Evolutionary conservation across 1,140 invertebrate genomes (phyloP), one percentile per base, ranked within the genome.

Genomic region (Hycleus cichorii): DNA sequence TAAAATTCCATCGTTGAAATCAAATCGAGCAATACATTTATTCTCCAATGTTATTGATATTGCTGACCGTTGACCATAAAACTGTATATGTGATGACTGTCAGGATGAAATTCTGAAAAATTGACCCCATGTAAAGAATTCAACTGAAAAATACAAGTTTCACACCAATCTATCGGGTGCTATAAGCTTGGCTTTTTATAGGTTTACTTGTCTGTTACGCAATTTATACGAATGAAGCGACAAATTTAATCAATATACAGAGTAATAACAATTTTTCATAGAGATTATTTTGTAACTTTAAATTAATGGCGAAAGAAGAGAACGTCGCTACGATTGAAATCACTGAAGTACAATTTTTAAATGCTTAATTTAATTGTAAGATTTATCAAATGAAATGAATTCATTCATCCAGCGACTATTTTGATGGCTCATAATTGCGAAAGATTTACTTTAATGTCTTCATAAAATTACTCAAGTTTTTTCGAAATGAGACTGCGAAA

Each of bases 1-100:
- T 68, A 68, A 68, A 68, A 66, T 60, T 59, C 45, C 49, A 60
- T 57, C 59, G 18, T 18, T 18, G 52, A 66, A 69, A 69, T 68
- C 67, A 69, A 63, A 67, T 67, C 64, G 57, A 61, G 42, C 45
- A 57, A 57, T 57, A 60, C 67, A 66, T 69, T 64, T 57, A 67
- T 67, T 65, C 60, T 57, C 32, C 57, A 54, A 60, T 65, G 65
- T 69, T 69, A 69, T 69, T 62, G 67, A 69, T 69, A 69, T 67
- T 59, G 65, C 62, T 49, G 60, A 47, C 48, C 53, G 60, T 56
- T 64, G 64, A 62, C 66, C 58, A 57, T 68, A 68, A 68, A 68
- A 4, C 66, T 64, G 62, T 61, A 60, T 60, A 66, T 69, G 66
- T 68, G 68, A 70, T 64, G 68, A 70, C 64, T 66, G 64, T 65